A percentile compares a stretch with the other conserved stretches of the same genome.
Conservation (phyloP, 2,888 invertebrate genomes). For the Argyra leucocephala region DNA sequence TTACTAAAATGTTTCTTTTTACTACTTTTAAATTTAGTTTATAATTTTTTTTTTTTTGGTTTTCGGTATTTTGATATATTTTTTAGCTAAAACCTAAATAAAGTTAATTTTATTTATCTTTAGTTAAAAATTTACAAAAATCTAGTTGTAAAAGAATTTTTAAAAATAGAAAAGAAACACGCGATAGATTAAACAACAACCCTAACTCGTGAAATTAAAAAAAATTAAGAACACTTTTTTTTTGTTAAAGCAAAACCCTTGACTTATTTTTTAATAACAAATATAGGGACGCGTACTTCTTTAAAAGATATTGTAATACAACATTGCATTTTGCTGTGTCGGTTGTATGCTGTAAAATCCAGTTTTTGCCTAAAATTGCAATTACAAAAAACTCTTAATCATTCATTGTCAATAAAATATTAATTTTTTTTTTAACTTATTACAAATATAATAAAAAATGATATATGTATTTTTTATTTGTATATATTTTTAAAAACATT, state of each 20-base stretch:
- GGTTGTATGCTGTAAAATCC: slow-evolving; percentile 89
- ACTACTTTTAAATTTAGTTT: slow-evolving; percentile 22
- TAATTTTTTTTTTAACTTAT: background rate
- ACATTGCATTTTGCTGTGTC: slow-evolving; percentile 75
- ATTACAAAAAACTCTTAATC: slow-evolving; percentile 39
- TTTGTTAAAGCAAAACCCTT: slow-evolving; percentile 3
- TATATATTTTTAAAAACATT: background rate
- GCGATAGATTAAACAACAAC: slow-evolving; percentile 11
- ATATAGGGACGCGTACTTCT: slow-evolving; percentile 56
- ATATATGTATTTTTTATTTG: too few relatives aligned
- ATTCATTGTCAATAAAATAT: slow-evolving; percentile 1
- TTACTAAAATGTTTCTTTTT: slow-evolving; percentile 16
- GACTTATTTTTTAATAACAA: background rate
- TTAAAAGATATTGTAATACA: slow-evolving; percentile 79
- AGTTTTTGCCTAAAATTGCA: slow-evolving; percentile 69
- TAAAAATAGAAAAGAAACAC: slow-evolving; percentile 11
- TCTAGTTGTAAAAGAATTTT: background rate
- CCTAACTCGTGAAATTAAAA: slow-evolving; percentile 5
- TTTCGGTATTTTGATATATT: slow-evolving; percentile 21
- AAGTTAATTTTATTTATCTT: slow-evolving; percentile 10
- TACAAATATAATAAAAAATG: background rate
- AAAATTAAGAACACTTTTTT: slow-evolving; percentile 9
- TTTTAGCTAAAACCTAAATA: slow-evolving; percentile 9
- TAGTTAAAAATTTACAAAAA: slow-evolving; percentile 11
- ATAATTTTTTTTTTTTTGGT: too few relatives aligned